A percentile compares a stretch with the other conserved stretches of the same genome.
Conservation (phyloP, 2,888 invertebrate species). For the Aporophyla nigra region DNA sequence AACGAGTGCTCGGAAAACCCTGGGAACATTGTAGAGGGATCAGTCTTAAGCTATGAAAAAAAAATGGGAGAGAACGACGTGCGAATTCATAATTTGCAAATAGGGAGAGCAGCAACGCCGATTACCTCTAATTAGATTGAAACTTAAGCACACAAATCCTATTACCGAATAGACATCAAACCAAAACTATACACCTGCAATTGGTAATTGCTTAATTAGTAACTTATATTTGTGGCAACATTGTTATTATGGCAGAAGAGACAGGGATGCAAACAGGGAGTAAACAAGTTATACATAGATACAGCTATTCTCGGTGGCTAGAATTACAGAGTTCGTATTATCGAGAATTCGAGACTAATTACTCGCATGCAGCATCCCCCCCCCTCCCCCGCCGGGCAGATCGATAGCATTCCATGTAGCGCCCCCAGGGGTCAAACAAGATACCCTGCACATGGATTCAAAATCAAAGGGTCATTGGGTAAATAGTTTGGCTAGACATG, state of each 20-base stretch:
- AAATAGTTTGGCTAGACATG: not conserved
- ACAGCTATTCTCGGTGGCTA: too few relatives aligned
- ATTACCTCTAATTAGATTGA: not conserved
- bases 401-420: slow-evolving; percentile 4
- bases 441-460: not conserved
- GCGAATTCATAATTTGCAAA: not conserved
- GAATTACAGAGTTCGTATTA: not conserved
- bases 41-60: not conserved
- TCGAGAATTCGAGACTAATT: not conserved
- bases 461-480: not conserved
- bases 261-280: not conserved
- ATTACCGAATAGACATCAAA: not conserved
- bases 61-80: not conserved
- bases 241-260: not conserved
- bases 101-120: not conserved
- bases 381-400: too few relatives aligned
- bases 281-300: not conserved
- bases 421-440: not conserved
- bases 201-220: not conserved
- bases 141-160: not conserved
- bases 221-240: not conserved
- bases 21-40: not conserved
- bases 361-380: not conserved
- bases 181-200: not conserved
- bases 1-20: not conserved